Conservation (phyloP, 2,113 vertebrate species). For the Clarias magur region DNA sequence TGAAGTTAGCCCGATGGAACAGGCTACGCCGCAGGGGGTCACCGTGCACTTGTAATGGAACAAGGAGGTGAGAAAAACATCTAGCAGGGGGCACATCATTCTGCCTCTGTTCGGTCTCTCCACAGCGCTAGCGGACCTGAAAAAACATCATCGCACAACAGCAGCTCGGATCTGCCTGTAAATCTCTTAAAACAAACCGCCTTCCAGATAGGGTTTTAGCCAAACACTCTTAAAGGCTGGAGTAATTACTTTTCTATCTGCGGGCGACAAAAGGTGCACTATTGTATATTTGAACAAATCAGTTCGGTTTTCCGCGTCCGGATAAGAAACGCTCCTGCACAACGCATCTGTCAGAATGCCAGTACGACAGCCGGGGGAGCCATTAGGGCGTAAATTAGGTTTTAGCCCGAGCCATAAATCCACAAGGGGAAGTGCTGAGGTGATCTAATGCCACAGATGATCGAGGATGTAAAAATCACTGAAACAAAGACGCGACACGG, state of each 20-base stretch:
- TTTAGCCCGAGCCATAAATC: constrained; percentile 58
- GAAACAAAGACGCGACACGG: constrained; percentile 53
- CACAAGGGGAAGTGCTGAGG: constrained; percentile 49
- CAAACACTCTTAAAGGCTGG: neutral
- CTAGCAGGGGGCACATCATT: constrained; percentile 40
- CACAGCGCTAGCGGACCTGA: neutral
- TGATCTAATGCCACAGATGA: constrained; percentile 59
- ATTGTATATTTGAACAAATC: constrained; percentile 21
- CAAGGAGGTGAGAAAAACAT: constrained; percentile 32
- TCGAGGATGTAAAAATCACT: constrained; percentile 59
- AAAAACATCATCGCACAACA: constrained; percentile 24
- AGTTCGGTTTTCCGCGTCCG: neutral
- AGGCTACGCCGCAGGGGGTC: constrained; percentile 32
- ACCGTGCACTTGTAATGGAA: constrained; percentile 39
- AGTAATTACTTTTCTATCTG: constrained; percentile 29
- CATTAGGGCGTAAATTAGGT: constrained; percentile 62
- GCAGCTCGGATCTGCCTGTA: constrained; percentile 12
- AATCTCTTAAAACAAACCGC: constrained; percentile 13
- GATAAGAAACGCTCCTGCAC: constrained; percentile 36
- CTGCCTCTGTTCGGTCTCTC: neutral
- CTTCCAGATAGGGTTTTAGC: constrained; percentile 4
- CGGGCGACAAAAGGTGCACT: constrained; percentile 11
- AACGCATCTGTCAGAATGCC: constrained; percentile 63
- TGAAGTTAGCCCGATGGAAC: constrained; percentile 31
- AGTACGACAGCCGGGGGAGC: constrained; percentile 59